phyloP scores from a whole-genome alignment of 92 coral and sea anemone species.

The Zoanthus solanderi region DNA sequence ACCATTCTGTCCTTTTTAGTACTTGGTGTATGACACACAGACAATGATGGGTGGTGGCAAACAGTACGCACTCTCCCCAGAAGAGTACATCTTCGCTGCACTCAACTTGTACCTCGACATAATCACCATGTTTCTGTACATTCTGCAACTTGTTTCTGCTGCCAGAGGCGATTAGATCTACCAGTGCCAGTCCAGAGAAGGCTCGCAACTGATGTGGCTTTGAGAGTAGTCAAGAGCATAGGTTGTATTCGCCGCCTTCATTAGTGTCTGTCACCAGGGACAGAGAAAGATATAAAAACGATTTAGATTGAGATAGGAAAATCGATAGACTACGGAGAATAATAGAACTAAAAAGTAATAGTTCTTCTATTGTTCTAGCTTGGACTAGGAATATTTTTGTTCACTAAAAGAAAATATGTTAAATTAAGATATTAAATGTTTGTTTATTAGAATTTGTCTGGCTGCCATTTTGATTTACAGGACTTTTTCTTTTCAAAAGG shows the following conservation, averaged over 20 bases:
- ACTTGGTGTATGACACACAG: constrained; percentile 99
- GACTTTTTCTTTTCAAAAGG: too few relatives aligned
- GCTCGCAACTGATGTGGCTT: neutral
- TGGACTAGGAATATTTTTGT: too few relatives aligned
- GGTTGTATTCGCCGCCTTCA: neutral
- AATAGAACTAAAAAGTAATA: neutral
- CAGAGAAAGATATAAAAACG: neutral
- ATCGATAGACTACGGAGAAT: neutral
- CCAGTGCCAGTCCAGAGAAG: neutral
- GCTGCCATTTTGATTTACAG: too few relatives aligned
- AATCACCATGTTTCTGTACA: constrained; percentile 95
- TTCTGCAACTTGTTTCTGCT: constrained; percentile 91
- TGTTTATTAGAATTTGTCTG: too few relatives aligned
- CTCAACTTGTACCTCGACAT: constrained; percentile 96
- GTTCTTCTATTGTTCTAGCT: too few relatives aligned
- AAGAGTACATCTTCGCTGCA: constrained; percentile 98
- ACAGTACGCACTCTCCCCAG: constrained; percentile 92
- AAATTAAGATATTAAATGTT: too few relatives aligned
- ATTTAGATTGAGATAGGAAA: neutral
- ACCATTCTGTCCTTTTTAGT: constrained; percentile 66
- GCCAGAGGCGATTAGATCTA: constrained; percentile 77
- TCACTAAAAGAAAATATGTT: too few relatives aligned
- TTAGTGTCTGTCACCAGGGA: neutral
- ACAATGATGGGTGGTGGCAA: constrained; percentile 99
- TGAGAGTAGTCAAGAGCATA: neutral